A percentile compares a stretch with the other conserved stretches of the same genome.
These are phyloP conservation scores for Amphimedon queenslandica DNA, from an alignment of 37 sponge, comb jelly and placozoan species.

Conservation along the genomic window DNA sequence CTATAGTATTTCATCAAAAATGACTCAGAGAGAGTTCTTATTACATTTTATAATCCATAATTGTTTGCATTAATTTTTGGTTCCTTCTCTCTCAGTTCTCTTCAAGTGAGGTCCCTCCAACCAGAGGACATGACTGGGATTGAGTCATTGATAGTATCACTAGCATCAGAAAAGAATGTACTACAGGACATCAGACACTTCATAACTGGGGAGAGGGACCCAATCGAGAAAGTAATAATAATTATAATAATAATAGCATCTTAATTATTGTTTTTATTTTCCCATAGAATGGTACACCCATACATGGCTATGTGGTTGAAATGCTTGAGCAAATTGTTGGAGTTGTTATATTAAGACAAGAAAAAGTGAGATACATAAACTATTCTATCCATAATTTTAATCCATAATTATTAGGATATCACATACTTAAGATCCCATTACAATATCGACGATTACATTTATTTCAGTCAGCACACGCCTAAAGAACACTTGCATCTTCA, in stretches of 20 bases:
- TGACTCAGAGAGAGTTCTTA: no score
- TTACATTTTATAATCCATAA: no score
- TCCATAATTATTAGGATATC: slow-evolving; percentile 47
- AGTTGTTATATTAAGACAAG: slow-evolving; percentile 69
- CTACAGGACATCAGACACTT: slow-evolving; percentile 61
- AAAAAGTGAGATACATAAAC: slow-evolving; percentile 21
- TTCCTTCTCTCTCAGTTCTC: slow-evolving; percentile 2
- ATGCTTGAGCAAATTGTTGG: slow-evolving; percentile 84
- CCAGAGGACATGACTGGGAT: slow-evolving; percentile 16
- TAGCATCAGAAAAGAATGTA: slow-evolving; percentile 23
- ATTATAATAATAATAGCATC: no score
- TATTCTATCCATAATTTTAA: neutral
- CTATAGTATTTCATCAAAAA: no score
- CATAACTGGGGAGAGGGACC: slow-evolving; percentile 57
- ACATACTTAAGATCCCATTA: slow-evolving; percentile 86
- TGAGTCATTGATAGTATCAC: slow-evolving; percentile 6
- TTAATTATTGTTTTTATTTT: neutral
- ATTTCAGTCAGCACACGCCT: slow-evolving; percentile 80
- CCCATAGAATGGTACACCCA: slow-evolving; percentile 67
- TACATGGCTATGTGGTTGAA: slow-evolving; percentile 71
- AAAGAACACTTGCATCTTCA: slow-evolving; percentile 80
- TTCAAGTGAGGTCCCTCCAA: neutral
- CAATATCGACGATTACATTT: slow-evolving; percentile 94
- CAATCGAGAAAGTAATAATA: slow-evolving; percentile 30
- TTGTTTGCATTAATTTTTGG: no score